Evolutionary conservation across 2,113 vertebrate species (phyloP).

Genomic region (Pomatorhinus ruficollis): DNA sequence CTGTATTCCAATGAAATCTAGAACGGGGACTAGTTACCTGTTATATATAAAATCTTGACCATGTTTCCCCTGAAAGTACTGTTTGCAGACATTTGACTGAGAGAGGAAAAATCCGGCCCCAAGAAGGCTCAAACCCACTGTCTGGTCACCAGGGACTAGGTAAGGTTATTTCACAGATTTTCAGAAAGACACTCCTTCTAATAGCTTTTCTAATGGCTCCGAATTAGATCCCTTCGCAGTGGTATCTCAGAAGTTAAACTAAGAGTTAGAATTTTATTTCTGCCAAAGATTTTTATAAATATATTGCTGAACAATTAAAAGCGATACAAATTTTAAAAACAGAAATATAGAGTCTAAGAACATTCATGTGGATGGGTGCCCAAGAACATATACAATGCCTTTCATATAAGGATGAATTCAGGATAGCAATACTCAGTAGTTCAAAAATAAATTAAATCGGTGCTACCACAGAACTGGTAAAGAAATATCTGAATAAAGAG

Average conservation of each 20-base stretch:
- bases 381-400: background rate
- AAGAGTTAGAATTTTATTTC: background rate
- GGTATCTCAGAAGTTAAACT: background rate
- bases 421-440: background rate
- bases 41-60: background rate
- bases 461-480: background rate
- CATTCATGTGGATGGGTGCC: background rate
- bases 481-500: background rate
- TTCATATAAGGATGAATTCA: background rate
- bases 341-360: background rate
- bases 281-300: background rate
- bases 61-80: background rate
- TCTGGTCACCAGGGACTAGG: background rate
- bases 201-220: background rate
- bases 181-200: background rate
- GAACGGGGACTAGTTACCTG: background rate
- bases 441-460: background rate
- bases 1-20: background rate
- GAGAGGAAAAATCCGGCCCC: background rate
- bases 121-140: background rate
- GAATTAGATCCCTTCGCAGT: slow-evolving; percentile 5
- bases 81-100: background rate
- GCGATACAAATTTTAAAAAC: background rate
- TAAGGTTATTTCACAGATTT: background rate
- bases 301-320: background rate